Percentiles rank a stretch among this genome's conserved stretches.
These are phyloP conservation scores for Brachypodius melanocephalos DNA, from an alignment of 2,113 vertebrate genomes.

Conservation along the genomic window DNA sequence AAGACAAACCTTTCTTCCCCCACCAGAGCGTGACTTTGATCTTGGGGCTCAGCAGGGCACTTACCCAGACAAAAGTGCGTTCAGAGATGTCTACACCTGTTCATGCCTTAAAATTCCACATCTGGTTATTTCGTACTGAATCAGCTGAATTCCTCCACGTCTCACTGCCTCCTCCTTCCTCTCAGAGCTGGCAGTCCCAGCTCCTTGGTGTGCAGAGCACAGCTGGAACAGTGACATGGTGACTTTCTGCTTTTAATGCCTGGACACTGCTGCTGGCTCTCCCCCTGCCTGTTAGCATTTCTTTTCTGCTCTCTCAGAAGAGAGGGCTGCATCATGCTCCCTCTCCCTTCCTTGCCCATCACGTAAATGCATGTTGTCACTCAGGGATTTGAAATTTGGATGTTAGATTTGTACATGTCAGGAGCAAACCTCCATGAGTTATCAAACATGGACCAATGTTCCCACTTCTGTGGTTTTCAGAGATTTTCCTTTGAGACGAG, in stretches of 20 bases:
- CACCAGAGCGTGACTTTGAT: conserved; percentile 39
- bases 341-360: not conserved
- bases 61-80: conserved; percentile 22
- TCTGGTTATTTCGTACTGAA: conserved; percentile 29
- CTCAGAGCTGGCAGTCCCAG: not conserved
- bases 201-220: not conserved
- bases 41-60: not conserved
- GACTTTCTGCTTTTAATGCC: not conserved
- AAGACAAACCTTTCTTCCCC: not conserved
- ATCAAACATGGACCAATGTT: not conserved
- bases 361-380: rapidly evolving
- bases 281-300: not conserved
- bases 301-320: not conserved
- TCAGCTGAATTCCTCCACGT: not conserved
- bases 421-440: not conserved
- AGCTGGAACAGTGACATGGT: not conserved
- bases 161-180: not conserved
- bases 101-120: conserved; percentile 41
- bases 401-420: not conserved
- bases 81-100: conserved; percentile 42
- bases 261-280: not conserved
- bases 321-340: not conserved
- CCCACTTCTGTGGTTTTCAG: not conserved
- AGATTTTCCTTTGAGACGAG: not conserved
- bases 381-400: not conserved